phyloP scores from a whole-genome alignment of 2,888 invertebrate genomes.

The Hoplodrina blanda region DNA sequence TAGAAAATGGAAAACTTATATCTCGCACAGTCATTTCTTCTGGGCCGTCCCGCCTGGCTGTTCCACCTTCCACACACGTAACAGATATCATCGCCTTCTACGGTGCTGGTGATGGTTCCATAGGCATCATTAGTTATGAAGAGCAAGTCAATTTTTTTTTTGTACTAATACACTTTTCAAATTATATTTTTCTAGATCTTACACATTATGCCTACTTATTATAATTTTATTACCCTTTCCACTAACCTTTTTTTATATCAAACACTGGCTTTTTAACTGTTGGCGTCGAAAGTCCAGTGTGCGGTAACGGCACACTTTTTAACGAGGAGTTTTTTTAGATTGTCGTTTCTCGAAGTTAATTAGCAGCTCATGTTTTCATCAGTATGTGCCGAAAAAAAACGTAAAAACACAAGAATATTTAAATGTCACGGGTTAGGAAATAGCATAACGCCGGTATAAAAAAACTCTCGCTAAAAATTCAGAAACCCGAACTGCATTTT shows the following conservation, averaged over 20 bases:
- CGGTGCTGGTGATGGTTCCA: slow-evolving; percentile 96
- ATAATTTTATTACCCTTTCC: background rate
- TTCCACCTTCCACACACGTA: slow-evolving; percentile 73
- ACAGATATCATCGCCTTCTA: slow-evolving; percentile 93
- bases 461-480: background rate
- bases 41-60: slow-evolving; percentile 81
- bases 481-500: background rate
- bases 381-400: no score
- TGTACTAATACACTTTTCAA: slow-evolving; percentile 23
- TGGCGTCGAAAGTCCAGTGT: no score
- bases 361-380: no score
- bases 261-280: no score
- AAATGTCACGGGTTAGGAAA: no score
- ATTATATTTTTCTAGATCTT: background rate
- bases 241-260: no score
- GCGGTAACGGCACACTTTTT: no score
- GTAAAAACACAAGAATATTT: no score
- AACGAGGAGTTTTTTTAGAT: no score
- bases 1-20: slow-evolving; percentile 93
- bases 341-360: no score
- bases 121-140: slow-evolving; percentile 93
- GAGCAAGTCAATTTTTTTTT: slow-evolving; percentile 79
- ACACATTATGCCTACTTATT: slow-evolving; percentile 5
- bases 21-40: slow-evolving; percentile 75
- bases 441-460: background rate